These are phyloP conservation scores for Tenthredo distinguenda DNA, from an alignment of 2,888 invertebrate genomes.

Conservation along the genomic window DNA sequence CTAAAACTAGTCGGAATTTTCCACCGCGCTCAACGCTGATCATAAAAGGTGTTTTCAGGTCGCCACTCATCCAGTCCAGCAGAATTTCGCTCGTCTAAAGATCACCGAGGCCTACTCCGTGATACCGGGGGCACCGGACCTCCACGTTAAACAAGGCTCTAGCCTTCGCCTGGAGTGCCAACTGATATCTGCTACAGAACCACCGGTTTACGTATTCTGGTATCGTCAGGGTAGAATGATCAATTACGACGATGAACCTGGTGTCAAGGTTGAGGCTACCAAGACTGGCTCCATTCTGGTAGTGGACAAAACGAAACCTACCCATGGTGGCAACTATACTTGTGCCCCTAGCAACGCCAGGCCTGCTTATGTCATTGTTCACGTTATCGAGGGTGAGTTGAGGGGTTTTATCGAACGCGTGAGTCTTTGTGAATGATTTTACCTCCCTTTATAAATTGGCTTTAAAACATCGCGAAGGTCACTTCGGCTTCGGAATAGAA, in stretches of 20 bases:
- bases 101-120: constrained; percentile 75
- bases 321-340: constrained; percentile 75
- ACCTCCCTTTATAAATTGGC: not conserved
- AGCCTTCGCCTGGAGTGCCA: constrained; percentile 74
- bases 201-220: constrained; percentile 75
- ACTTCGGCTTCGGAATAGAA: not conserved
- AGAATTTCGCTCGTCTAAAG: constrained; percentile 69
- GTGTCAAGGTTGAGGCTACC: constrained; percentile 73
- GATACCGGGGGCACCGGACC: constrained; percentile 74
- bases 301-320: constrained; percentile 72
- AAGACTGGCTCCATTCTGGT: constrained; percentile 72
- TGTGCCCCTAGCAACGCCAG: constrained; percentile 74
- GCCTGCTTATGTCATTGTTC: constrained; percentile 72
- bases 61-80: constrained; percentile 73
- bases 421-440: constrained; percentile 6
- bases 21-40: not conserved
- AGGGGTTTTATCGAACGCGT: not conserved
- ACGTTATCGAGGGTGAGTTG: constrained; percentile 73
- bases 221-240: constrained; percentile 75
- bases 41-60: constrained; percentile 61
- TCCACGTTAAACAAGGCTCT: constrained; percentile 75
- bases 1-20: not conserved
- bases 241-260: constrained; percentile 75
- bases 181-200: constrained; percentile 73
- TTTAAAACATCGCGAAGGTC: not conserved